phyloP scores from a whole-genome alignment of 1,140 invertebrate genomes.

The Aphelinus atriplicis region DNA sequence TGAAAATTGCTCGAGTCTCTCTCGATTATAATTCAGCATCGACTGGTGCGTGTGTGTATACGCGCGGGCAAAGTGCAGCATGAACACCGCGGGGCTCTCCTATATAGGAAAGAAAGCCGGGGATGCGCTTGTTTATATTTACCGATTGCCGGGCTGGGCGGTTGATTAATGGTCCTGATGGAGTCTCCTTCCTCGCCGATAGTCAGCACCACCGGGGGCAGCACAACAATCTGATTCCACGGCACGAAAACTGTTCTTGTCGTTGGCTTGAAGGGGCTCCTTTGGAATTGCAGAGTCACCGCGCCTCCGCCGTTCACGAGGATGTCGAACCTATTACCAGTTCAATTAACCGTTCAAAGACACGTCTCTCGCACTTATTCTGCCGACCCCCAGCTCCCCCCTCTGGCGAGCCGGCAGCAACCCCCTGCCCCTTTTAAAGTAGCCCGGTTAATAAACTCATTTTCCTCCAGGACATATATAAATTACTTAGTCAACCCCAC shows the following conservation, averaged over 20 bases:
- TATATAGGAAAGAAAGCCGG: background rate
- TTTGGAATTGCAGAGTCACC: slow-evolving; percentile 94
- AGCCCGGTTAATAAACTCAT: slow-evolving; percentile 28
- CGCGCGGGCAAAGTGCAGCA: too few relatives aligned
- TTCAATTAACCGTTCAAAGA: slow-evolving; percentile 38
- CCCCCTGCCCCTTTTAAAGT: background rate
- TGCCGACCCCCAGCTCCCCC: background rate
- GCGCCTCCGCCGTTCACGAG: slow-evolving; percentile 98
- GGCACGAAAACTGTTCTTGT: slow-evolving; percentile 91
- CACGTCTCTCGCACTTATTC: slow-evolving; percentile 19
- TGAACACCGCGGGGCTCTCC: too few relatives aligned
- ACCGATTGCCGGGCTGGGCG: slow-evolving; percentile 61
- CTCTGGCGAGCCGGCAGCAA: background rate
- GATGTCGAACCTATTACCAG: slow-evolving; percentile 89
- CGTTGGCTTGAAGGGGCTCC: slow-evolving; percentile 88
- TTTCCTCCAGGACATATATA: background rate
- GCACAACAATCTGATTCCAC: slow-evolving; percentile 94
- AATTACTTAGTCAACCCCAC: background rate
- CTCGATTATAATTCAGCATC: too few relatives aligned
- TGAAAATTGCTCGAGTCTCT: slow-evolving; percentile 8
- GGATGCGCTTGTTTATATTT: slow-evolving; percentile 41
- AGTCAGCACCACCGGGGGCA: slow-evolving; percentile 87
- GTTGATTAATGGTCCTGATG: slow-evolving; percentile 59
- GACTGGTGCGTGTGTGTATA: too few relatives aligned
- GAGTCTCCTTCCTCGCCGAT: slow-evolving; percentile 78